Conservation (phyloP, 2,888 invertebrate species). For the Gymnoscelis rufifasciata region DNA sequence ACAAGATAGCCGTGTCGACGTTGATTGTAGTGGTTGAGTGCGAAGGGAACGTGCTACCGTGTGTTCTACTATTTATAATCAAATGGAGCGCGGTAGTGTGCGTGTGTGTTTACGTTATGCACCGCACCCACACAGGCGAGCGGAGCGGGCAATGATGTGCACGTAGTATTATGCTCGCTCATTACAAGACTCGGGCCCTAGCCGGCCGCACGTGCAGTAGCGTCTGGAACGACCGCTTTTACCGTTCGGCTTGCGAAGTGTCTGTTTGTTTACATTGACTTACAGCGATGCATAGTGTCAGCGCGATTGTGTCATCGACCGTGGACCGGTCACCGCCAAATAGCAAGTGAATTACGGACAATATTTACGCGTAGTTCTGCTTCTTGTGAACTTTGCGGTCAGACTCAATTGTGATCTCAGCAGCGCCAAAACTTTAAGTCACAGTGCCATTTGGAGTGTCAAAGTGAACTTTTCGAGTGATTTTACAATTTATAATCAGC, state of each 20-base stretch:
- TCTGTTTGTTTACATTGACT: conserved; percentile 72
- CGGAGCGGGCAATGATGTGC: conserved; percentile 74
- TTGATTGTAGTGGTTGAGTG: conserved; percentile 70
- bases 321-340: conserved; percentile 60
- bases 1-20: conserved; percentile 52
- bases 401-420: conserved; percentile 32
- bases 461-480: conserved; percentile 52
- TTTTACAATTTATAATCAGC: conserved; percentile 27
- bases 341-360: conserved; percentile 67
- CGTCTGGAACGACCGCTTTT: conserved; percentile 65
- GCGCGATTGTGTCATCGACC: conserved; percentile 73
- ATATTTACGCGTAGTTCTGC: conserved; percentile 54
- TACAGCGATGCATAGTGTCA: conserved; percentile 68
- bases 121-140: conserved; percentile 60
- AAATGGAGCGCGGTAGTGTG: conserved; percentile 64
- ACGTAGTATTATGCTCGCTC: conserved; percentile 75
- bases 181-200: conserved; percentile 74
- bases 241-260: conserved; percentile 61
- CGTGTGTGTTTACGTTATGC: conserved; percentile 69
- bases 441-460: conserved; percentile 46
- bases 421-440: conserved; percentile 49
- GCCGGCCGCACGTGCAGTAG: conserved; percentile 71
- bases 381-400: conserved; percentile 63
- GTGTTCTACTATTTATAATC: conserved; percentile 78
- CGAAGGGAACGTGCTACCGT: conserved; percentile 78